phyloP scores from a whole-genome alignment of 2,888 invertebrate species.

The Drosophila barbarae region DNA sequence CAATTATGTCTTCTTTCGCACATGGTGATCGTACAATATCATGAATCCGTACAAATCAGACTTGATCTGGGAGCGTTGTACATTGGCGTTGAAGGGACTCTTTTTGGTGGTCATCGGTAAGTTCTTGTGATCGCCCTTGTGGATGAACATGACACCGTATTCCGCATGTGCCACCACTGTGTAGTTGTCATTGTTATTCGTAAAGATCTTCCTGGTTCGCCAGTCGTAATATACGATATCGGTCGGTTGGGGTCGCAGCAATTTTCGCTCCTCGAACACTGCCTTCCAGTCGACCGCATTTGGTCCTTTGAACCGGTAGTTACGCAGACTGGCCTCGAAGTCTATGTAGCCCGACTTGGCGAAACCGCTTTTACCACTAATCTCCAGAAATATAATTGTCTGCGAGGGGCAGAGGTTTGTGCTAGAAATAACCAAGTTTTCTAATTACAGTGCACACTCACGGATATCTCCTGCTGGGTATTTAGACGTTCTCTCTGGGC shows the following conservation, averaged over 20 bases:
- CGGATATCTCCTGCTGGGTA: slow-evolving; percentile 86
- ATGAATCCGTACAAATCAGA: slow-evolving; percentile 46
- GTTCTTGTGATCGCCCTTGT: slow-evolving; percentile 51
- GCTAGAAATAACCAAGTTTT: accelerated
- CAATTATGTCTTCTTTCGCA: slow-evolving; percentile 45
- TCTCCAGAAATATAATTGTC: slow-evolving; percentile 57
- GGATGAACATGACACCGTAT: slow-evolving; percentile 33
- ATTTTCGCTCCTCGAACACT: slow-evolving; percentile 41
- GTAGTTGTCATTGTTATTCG: slow-evolving; percentile 46
- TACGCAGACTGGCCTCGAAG: slow-evolving; percentile 47
- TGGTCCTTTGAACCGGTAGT: background rate
- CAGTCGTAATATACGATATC: slow-evolving; percentile 55
- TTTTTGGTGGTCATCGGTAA: slow-evolving; percentile 41
- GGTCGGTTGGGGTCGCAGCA: slow-evolving; percentile 36
- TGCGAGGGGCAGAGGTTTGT: background rate
- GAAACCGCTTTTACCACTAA: slow-evolving; percentile 46
- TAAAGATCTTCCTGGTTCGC: slow-evolving; percentile 35
- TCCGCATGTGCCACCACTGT: slow-evolving; percentile 31
- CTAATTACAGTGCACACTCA: slow-evolving; percentile 62
- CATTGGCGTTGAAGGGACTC: slow-evolving; percentile 26
- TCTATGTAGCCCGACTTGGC: slow-evolving; percentile 58
- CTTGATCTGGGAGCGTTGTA: slow-evolving; percentile 34
- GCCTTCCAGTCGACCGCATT: slow-evolving; percentile 46
- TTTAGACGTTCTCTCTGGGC: slow-evolving; percentile 83
- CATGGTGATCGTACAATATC: slow-evolving; percentile 48